phyloP scores from a whole-genome alignment of 2,113 vertebrate genomes.

The Larimichthys crocea region DNA sequence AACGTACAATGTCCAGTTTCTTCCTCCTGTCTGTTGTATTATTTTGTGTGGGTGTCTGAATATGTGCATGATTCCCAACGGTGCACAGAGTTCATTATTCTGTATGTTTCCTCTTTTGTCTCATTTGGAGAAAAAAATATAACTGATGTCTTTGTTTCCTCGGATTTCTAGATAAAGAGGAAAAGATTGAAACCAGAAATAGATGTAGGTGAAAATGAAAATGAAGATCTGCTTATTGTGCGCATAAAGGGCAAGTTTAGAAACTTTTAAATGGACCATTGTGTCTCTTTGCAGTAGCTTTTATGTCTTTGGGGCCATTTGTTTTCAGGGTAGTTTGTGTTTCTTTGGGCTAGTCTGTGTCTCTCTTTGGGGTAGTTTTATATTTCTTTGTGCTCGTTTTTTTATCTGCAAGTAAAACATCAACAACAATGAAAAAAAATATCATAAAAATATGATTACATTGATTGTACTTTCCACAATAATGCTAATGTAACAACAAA shows the following conservation, averaged over 20 bases:
- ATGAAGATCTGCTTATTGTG: neutral
- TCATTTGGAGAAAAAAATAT: neutral
- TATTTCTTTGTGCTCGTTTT: neutral
- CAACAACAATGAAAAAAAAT: too few relatives aligned
- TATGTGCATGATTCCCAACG: neutral
- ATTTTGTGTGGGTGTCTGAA: neutral
- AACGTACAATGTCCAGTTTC: neutral
- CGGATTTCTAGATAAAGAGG: neutral
- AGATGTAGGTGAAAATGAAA: neutral
- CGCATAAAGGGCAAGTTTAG: neutral
- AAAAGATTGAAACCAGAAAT: neutral
- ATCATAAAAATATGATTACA: neutral
- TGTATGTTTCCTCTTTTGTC: neutral
- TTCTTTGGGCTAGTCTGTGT: neutral
- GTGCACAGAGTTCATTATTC: neutral
- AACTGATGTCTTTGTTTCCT: neutral
- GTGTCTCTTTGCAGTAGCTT: neutral
- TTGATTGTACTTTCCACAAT: neutral
- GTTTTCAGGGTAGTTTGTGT: neutral
- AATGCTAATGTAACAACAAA: neutral
- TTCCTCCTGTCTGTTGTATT: neutral
- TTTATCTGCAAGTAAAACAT: neutral
- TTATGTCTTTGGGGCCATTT: neutral
- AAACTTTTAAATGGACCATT: neutral
- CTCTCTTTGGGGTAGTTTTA: neutral